These are phyloP conservation scores for Andricus curvator DNA, from an alignment of 2,888 invertebrate species.

Conservation along the genomic window DNA sequence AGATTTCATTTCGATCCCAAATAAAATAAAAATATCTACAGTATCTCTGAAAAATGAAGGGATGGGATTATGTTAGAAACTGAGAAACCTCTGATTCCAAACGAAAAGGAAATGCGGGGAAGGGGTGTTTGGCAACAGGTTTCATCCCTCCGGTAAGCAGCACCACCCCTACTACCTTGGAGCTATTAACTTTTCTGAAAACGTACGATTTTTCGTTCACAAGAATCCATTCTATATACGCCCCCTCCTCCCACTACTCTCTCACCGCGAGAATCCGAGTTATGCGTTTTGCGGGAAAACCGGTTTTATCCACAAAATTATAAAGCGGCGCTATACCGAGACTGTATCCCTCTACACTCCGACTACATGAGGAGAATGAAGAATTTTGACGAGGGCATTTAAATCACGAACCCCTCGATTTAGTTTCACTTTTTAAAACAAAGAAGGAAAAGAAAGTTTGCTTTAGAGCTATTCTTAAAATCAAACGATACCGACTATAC, in stretches of 20 bases:
- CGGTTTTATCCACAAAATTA: slow-evolving; percentile 72
- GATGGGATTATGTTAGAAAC: slow-evolving; percentile 43
- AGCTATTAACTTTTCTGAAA: slow-evolving; percentile 70
- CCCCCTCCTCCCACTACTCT: slow-evolving; percentile 30
- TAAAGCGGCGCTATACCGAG: slow-evolving; percentile 54
- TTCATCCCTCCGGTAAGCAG: slow-evolving; percentile 66
- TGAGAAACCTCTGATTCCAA: slow-evolving; percentile 45
- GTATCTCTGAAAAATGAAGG: not conserved
- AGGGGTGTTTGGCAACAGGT: slow-evolving; percentile 73
- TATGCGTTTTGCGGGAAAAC: slow-evolving; percentile 72
- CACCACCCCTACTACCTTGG: slow-evolving; percentile 51
- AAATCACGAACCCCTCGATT: slow-evolving; percentile 36
- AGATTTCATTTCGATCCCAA: too few species aligned
- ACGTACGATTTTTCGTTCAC: slow-evolving; percentile 63
- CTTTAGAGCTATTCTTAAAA: not conserved
- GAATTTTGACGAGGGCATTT: slow-evolving; percentile 33
- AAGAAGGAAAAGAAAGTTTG: slow-evolving; percentile 22
- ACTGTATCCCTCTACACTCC: slow-evolving; percentile 58
- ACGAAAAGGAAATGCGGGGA: slow-evolving; percentile 46
- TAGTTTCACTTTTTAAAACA: slow-evolving; percentile 30
- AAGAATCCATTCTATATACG: slow-evolving; percentile 29
- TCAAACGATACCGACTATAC: not conserved
- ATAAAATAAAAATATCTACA: not conserved
- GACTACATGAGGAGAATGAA: slow-evolving; percentile 53
- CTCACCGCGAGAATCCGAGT: slow-evolving; percentile 28